Base-by-base conservation (phyloP, 2,888 invertebrate genomes). In the Nephrotoma appendiculata region DNA sequence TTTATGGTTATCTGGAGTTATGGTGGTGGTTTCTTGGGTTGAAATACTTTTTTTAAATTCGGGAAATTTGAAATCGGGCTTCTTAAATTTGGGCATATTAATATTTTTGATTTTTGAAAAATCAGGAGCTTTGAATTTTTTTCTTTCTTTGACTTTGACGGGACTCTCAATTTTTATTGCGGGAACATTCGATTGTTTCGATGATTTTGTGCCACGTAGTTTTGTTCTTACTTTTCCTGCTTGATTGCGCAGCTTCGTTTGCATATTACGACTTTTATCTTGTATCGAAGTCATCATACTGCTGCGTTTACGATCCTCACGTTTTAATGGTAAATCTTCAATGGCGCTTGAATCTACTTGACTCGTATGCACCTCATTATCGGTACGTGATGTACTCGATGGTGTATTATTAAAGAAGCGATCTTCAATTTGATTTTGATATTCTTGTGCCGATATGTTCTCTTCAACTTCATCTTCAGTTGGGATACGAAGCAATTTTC, bases 171-270 rank as follows among this genome's bases (percentile, higher is more conserved):
- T 90, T 31, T 86, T 86, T 42, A 42, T 42, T 9, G 31, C 31
- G 0, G 71, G 71, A 7, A 71, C 31, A n/a, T n/a, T 84, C 2
- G 42, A 42, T 11, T 42, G 41, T 42, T 84, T 41, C n/a, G 84
- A 84, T 12, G 84, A 84, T 86, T 93, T 91, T 90, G 93, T 94
- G 6, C 92, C 93, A 89, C 94, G 93, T 87, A 96, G 90, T 90
- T 95, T 95, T 0, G 94, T 94, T 90, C 94, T 95, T 43, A 97
- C 90, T 91, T 95, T 95, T 43, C 94, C 95, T 15, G 96, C 96
- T 90, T 96, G 95, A 57, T 92, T 93, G 89, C 94, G 94, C 86
- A 96, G 89, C 88, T 95, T 94, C 48, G 95, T 94, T 88, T 95
- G 94, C 89, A 95, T 92, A 89, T 93, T 94, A 86, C 90, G 89